These are phyloP conservation scores for Sylvia borin DNA, from an alignment of 2,797 vertebrate species.

Conservation along the genomic window DNA sequence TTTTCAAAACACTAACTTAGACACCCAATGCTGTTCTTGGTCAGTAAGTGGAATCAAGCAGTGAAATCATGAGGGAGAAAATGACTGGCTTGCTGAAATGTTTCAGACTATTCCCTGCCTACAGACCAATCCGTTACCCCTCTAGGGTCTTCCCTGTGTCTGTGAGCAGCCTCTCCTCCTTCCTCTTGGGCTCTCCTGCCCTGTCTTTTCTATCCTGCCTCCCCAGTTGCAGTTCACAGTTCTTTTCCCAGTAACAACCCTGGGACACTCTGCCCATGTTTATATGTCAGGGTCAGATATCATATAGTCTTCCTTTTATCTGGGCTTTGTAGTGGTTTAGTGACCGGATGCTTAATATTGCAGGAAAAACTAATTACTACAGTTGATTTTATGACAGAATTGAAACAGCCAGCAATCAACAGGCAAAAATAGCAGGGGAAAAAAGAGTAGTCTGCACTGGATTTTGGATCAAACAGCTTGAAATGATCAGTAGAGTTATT, in stretches of 20 bases:
- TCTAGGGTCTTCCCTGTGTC: background rate
- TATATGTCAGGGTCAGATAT: background rate
- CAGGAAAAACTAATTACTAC: background rate
- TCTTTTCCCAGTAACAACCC: background rate
- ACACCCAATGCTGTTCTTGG: background rate
- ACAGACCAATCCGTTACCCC: fast-evolving
- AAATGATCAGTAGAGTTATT: background rate
- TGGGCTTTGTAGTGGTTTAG: background rate
- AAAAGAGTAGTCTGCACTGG: background rate
- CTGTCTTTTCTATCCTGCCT: background rate
- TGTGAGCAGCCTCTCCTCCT: background rate
- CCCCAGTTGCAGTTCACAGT: background rate
- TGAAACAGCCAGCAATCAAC: background rate
- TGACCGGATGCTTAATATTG: background rate
- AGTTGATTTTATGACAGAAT: background rate
- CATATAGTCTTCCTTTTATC: background rate
- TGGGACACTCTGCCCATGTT: fast-evolving
- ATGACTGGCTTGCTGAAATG: background rate
- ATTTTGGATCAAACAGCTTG: background rate
- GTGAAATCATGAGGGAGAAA: background rate
- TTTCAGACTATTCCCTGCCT: background rate
- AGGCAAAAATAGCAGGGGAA: background rate
- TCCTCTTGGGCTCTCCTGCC: background rate
- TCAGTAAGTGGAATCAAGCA: background rate
- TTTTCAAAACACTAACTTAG: background rate